Evolutionary conservation across 2,797 vertebrate species (phyloP).

Genomic region (Tangara arthus): DNA sequence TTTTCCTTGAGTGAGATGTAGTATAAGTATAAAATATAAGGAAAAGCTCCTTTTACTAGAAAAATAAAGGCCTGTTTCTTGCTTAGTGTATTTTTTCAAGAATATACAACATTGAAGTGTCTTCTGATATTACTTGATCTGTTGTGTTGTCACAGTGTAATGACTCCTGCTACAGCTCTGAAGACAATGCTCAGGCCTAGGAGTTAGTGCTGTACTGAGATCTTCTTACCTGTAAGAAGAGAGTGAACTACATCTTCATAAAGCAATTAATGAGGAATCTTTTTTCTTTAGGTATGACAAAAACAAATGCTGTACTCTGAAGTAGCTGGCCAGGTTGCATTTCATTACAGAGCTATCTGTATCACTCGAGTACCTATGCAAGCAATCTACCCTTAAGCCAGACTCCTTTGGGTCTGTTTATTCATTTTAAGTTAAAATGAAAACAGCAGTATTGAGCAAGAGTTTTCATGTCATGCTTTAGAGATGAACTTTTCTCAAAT

Average conservation of each 20-base stretch:
- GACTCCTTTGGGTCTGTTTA: constrained; percentile 5
- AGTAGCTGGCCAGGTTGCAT: background rate
- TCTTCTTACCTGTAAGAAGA: background rate
- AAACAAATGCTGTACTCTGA: background rate
- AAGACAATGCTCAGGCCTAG: background rate
- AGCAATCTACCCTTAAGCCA: background rate
- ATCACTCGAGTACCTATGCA: background rate
- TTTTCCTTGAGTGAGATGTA: background rate
- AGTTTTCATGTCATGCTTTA: constrained; percentile 13
- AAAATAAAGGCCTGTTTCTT: background rate
- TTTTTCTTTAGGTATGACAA: background rate
- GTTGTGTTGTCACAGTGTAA: background rate
- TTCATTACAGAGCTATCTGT: background rate
- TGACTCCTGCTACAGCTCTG: background rate
- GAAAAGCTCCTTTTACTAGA: background rate
- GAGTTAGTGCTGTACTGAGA: background rate
- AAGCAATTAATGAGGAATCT: background rate
- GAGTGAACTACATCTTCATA: background rate
- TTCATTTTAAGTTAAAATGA: constrained; percentile 7
- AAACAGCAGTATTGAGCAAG: constrained; percentile 42
- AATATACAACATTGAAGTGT: background rate
- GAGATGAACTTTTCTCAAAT: constrained; percentile 38
- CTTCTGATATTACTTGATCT: background rate
- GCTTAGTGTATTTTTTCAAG: background rate
- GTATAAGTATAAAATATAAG: background rate